phyloP scores from a whole-genome alignment of 1,140 invertebrate genomes.

The Brachionus rotundiformis region DNA sequence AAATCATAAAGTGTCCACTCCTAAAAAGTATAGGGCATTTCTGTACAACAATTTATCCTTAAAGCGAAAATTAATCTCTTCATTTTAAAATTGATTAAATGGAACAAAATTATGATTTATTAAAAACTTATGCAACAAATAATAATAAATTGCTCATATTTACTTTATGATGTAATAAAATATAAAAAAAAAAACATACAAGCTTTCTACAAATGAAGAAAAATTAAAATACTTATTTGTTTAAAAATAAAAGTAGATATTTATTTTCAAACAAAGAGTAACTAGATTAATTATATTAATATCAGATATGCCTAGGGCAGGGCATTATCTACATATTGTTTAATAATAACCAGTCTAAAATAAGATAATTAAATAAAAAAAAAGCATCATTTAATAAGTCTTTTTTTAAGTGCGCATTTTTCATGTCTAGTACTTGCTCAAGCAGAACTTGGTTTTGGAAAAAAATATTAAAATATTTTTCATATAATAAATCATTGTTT shows the following conservation, averaged over 20 bases:
- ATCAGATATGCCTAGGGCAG: background rate
- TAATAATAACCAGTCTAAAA: slow-evolving; percentile 1
- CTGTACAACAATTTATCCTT: slow-evolving; percentile 57
- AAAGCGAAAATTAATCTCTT: background rate
- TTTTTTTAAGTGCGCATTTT: slow-evolving; percentile 2
- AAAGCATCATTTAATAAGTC: background rate
- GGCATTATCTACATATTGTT: background rate
- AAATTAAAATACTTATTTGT: slow-evolving; percentile 13
- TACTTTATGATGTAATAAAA: background rate
- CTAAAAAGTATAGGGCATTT: slow-evolving; percentile 59
- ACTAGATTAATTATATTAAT: background rate
- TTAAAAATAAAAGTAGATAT: background rate
- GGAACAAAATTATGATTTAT: slow-evolving; percentile 38
- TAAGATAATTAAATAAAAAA: background rate
- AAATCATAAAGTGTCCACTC: slow-evolving; percentile 52
- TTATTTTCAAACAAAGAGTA: background rate
- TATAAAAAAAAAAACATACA: background rate
- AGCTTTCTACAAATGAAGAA: background rate
- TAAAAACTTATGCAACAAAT: background rate
- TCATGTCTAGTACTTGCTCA: background rate
- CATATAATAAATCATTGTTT: background rate
- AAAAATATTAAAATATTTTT: background rate
- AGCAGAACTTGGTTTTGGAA: background rate
- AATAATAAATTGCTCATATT: background rate
- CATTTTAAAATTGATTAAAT: slow-evolving; percentile 35